Evolutionary conservation across 1,140 invertebrate species (phyloP).

Genomic region (Drosophila miranda): DNA sequence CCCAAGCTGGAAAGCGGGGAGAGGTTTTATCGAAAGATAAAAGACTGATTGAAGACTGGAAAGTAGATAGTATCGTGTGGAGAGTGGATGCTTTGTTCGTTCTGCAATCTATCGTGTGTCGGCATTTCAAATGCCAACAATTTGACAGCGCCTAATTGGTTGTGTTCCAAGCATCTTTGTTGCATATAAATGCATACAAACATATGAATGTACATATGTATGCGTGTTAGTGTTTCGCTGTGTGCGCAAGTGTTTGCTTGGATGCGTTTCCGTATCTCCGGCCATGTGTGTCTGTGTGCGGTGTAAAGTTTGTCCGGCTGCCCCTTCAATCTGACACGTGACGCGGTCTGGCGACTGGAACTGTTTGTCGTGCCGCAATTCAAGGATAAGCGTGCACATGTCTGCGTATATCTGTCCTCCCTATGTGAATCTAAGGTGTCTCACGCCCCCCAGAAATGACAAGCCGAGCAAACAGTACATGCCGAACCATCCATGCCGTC

Average conservation of each 20-base stretch:
- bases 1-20: too few species aligned
- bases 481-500: neutral
- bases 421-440: neutral
- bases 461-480: too few species aligned
- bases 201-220: neutral
- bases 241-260: neutral
- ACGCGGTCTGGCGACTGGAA: neutral
- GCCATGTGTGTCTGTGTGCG: neutral
- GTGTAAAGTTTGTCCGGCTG: constrained; percentile 23
- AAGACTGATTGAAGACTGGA: too few species aligned
- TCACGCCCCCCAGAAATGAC: neutral
- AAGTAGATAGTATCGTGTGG: neutral
- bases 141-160: constrained; percentile 61
- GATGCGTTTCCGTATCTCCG: too few species aligned
- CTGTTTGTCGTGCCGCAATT: constrained; percentile 4
- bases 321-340: constrained; percentile 25
- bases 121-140: constrained; percentile 41
- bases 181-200: neutral
- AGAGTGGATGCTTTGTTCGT: neutral
- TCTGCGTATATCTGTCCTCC: neutral
- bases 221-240: neutral
- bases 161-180: neutral
- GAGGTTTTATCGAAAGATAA: too few species aligned
- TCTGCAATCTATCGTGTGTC: constrained; percentile 1
- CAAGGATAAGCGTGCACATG: constrained; percentile 2